A percentile compares a stretch with the other conserved stretches of the same genome.
phyloP scores from a whole-genome alignment of 2,888 invertebrate genomes.

The Alviniconcha strummeri region DNA sequence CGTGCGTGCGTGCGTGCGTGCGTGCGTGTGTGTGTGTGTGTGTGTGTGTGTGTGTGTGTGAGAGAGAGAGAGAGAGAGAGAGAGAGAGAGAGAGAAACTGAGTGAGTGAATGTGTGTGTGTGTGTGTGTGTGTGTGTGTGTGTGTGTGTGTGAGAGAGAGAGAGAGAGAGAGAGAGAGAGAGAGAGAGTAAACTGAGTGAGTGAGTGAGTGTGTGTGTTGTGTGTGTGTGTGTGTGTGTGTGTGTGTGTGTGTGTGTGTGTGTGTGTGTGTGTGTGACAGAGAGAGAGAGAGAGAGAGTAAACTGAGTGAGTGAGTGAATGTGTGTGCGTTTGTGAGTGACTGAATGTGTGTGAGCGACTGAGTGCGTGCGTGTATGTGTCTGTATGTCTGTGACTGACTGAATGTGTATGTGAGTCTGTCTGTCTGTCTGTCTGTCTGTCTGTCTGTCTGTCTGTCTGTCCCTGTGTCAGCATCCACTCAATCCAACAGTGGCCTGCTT shows the following conservation, averaged over 20 bases:
- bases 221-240: no score
- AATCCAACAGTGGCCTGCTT: no score
- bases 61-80: background rate
- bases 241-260: no score
- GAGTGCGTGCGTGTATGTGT: no score
- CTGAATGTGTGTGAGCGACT: no score
- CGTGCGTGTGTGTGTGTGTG: background rate
- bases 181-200: background rate
- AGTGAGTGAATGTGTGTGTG: background rate
- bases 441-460: no score
- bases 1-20: background rate
- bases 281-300: background rate
- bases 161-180: background rate
- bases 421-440: no score
- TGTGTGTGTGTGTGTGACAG: no score
- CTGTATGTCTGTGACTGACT: no score
- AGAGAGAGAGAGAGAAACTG: background rate
- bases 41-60: background rate
- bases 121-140: background rate
- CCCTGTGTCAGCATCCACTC: no score
- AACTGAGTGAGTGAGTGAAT: background rate
- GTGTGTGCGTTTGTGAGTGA: background rate
- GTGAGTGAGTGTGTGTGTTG: background rate
- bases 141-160: background rate
- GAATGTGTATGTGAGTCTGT: no score